These are phyloP conservation scores for Merodon equestris DNA, from an alignment of 2,888 invertebrate genomes.

Conservation along the genomic window DNA sequence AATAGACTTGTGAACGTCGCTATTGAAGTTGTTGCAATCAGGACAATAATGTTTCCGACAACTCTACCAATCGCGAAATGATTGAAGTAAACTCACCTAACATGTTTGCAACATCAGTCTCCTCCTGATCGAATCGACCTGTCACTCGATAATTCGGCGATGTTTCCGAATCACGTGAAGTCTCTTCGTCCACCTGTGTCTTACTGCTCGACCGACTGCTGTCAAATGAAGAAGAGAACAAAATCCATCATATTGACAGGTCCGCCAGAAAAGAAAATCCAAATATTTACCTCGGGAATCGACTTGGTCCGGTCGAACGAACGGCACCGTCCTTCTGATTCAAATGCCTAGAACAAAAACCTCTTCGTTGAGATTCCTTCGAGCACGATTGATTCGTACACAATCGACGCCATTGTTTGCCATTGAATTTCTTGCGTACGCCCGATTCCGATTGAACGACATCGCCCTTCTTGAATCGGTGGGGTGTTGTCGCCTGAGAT, in stretches of 20 bases:
- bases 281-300: constrained; percentile 76
- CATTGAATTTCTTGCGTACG: constrained; percentile 99
- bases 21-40: too few species aligned
- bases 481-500: constrained; percentile 95
- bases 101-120: constrained; percentile 98
- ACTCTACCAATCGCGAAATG: too few species aligned
- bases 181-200: constrained; percentile 87
- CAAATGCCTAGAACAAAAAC: constrained; percentile 97
- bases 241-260: neutral
- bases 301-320: constrained; percentile 77
- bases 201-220: constrained; percentile 79
- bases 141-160: constrained; percentile 91
- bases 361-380: constrained; percentile 97
- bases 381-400: constrained; percentile 97
- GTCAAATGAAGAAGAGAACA: constrained; percentile 76
- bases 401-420: constrained; percentile 98
- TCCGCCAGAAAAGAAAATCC: neutral
- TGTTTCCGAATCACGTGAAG: constrained; percentile 92
- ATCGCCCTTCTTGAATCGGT: constrained; percentile 98
- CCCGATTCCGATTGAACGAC: constrained; percentile 84
- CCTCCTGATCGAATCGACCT: constrained; percentile 93
- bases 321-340: constrained; percentile 87
- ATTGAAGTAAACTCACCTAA: constrained; percentile 87
- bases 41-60: too few species aligned
- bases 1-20: too few species aligned